Percentiles rank a stretch among this genome's conserved stretches.
Conservation (phyloP, 2,888 invertebrate genomes). For the Brachypterus glaber region DNA sequence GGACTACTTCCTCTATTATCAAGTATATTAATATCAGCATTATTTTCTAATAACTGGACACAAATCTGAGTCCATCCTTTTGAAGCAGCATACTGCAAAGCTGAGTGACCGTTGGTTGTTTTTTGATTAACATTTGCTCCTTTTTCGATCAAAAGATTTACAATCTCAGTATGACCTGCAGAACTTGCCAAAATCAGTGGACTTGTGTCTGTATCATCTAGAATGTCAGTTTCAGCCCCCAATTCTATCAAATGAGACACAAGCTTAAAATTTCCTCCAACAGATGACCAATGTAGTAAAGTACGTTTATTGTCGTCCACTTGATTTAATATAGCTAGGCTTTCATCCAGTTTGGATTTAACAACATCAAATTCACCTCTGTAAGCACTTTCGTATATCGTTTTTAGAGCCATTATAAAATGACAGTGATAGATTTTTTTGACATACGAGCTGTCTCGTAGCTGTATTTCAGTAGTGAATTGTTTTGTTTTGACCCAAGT, state of each 20-base stretch:
- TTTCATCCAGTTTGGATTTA: constrained; percentile 51
- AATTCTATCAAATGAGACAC: constrained; percentile 58
- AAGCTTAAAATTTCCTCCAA: constrained; percentile 66
- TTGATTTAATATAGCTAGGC: constrained; percentile 42
- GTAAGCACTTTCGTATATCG: constrained; percentile 58
- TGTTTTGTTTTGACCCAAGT: too few species aligned
- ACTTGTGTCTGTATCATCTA: constrained; percentile 67
- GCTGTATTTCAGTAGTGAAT: too few species aligned
- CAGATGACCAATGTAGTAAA: constrained; percentile 70
- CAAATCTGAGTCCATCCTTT: constrained; percentile 71
- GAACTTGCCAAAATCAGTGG: constrained; percentile 73
- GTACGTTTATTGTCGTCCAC: constrained; percentile 56
- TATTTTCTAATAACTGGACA: constrained; percentile 52
- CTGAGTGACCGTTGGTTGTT: constrained; percentile 65
- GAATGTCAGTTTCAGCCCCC: constrained; percentile 57
- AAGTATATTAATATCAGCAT: constrained; percentile 58
- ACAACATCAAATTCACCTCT: constrained; percentile 61
- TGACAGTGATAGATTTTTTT: too few species aligned
- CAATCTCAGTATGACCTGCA: constrained; percentile 62
- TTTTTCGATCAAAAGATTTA: constrained; percentile 53
- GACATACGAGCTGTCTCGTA: too few species aligned
- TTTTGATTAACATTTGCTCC: constrained; percentile 66
- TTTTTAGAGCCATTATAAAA: constrained; percentile 27
- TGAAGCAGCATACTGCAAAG: constrained; percentile 78
- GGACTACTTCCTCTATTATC: constrained; percentile 65